Evolutionary conservation across 2,113 vertebrate genomes (phyloP).

Genomic region (Amblyopsis rosae): DNA sequence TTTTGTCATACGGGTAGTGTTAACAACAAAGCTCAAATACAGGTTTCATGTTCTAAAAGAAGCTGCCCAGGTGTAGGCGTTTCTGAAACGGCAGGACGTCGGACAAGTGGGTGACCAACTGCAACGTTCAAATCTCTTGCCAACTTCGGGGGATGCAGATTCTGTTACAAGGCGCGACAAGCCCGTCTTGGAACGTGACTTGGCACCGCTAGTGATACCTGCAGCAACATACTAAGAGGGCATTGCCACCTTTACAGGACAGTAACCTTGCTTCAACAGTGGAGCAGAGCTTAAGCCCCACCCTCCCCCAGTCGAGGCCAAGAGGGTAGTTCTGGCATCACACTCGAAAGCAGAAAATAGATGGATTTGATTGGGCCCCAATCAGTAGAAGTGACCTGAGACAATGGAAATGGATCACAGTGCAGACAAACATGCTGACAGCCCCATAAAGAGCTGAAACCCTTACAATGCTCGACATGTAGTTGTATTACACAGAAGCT

Average conservation of each 20-base stretch:
- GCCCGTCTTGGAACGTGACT: constrained; percentile 38
- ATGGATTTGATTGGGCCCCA: constrained; percentile 9
- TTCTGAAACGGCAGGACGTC: constrained; percentile 37
- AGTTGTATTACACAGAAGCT: constrained; percentile 6
- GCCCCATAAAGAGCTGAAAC: constrained; percentile 18
- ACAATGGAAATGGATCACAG: constrained; percentile 75
- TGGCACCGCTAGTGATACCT: constrained; percentile 32
- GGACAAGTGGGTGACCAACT: constrained; percentile 26
- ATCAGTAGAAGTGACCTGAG: constrained; percentile 14
- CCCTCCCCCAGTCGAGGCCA: constrained; percentile 39
- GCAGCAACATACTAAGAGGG: constrained; percentile 31
- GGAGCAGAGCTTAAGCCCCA: constrained; percentile 22
- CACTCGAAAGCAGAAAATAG: constrained; percentile 53
- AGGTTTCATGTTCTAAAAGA: constrained; percentile 9
- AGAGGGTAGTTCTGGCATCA: constrained; percentile 79
- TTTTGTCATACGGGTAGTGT: constrained; percentile 11
- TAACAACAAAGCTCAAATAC: background rate
- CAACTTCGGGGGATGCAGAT: constrained; percentile 20
- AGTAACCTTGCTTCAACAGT: constrained; percentile 11
- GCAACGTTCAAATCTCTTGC: constrained; percentile 33
- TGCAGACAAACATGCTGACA: constrained; percentile 68
- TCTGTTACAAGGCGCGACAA: constrained; percentile 43
- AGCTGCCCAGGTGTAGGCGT: constrained; percentile 8
- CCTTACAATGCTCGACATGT: constrained; percentile 8
- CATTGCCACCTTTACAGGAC: constrained; percentile 21